Evolutionary conservation across 2,797 vertebrate species (phyloP).

Genomic region (Malurus splendens): DNA sequence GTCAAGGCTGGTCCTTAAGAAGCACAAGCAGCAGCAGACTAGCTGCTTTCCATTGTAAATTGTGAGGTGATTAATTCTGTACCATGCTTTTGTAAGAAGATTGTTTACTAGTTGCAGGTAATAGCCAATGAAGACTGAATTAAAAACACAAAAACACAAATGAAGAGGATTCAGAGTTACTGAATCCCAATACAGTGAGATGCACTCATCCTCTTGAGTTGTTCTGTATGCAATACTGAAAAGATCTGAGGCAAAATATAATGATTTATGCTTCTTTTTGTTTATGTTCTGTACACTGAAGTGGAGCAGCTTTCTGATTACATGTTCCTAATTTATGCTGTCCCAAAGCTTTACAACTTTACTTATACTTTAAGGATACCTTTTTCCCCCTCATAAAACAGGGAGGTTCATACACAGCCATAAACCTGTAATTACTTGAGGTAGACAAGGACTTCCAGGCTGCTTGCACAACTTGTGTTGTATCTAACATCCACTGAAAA

Average conservation of each 20-base stretch:
- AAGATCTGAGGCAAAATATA: background rate
- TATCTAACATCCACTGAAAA: background rate
- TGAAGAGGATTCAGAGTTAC: background rate
- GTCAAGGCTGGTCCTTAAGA: background rate
- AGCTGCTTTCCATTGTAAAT: background rate
- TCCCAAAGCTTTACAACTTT: background rate
- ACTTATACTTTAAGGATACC: background rate
- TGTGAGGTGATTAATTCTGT: background rate
- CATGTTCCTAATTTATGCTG: background rate
- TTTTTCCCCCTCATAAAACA: background rate
- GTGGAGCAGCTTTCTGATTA: background rate
- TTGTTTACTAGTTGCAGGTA: background rate
- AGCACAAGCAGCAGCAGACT: background rate
- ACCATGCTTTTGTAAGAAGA: background rate
- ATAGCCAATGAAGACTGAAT: background rate
- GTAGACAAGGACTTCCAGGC: background rate
- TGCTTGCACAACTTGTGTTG: background rate
- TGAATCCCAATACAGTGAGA: background rate
- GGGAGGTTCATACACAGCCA: background rate
- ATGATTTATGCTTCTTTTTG: background rate
- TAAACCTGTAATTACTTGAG: background rate
- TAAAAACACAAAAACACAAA: background rate
- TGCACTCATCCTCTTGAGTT: background rate
- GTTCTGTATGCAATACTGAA: background rate
- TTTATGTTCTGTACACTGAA: background rate